Conservation (phyloP, 1,140 invertebrate genomes). For the Nasonia giraulti region DNA sequence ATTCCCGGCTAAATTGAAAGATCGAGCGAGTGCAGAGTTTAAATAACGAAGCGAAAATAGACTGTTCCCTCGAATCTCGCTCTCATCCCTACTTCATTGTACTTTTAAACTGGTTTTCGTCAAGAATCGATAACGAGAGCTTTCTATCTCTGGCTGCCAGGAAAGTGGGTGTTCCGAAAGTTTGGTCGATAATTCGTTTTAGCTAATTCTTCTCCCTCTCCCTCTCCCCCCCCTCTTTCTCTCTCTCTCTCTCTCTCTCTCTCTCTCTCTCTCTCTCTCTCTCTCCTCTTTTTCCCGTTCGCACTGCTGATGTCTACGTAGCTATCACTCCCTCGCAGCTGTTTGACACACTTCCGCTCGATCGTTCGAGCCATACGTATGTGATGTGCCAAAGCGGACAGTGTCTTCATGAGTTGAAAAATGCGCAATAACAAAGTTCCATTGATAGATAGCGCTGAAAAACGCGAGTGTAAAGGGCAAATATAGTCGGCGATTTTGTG, state of each 20-base stretch:
- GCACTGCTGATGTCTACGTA: not conserved
- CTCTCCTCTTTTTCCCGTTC: not conserved
- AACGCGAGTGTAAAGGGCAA: slow-evolving; percentile 49
- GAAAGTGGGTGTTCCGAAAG: slow-evolving; percentile 61
- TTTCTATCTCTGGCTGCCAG: slow-evolving; percentile 47
- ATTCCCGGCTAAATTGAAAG: slow-evolving; percentile 35
- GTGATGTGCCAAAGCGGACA: not conserved
- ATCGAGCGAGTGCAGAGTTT: slow-evolving; percentile 23
- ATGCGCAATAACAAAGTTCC: slow-evolving; percentile 30
- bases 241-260: too few relatives aligned
- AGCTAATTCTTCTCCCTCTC: slow-evolving; percentile 59
- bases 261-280: slow-evolving; percentile 45
- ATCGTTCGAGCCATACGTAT: too few relatives aligned
- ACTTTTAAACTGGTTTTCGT: slow-evolving; percentile 48
- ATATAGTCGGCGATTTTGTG: slow-evolving; percentile 33
- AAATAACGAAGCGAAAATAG: slow-evolving; percentile 42
- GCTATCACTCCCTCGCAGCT: too few relatives aligned
- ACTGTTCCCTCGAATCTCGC: not conserved
- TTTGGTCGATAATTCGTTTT: slow-evolving; percentile 67
- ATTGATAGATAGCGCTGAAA: slow-evolving; percentile 47
- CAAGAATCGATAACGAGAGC: slow-evolving; percentile 47
- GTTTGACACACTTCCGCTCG: too few relatives aligned
- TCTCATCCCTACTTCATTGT: slow-evolving; percentile 39
- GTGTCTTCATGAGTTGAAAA: not conserved
- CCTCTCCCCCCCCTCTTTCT: slow-evolving; percentile 12